phyloP scores from a whole-genome alignment of 2,888 invertebrate genomes.

The Drosophila seclusa region DNA sequence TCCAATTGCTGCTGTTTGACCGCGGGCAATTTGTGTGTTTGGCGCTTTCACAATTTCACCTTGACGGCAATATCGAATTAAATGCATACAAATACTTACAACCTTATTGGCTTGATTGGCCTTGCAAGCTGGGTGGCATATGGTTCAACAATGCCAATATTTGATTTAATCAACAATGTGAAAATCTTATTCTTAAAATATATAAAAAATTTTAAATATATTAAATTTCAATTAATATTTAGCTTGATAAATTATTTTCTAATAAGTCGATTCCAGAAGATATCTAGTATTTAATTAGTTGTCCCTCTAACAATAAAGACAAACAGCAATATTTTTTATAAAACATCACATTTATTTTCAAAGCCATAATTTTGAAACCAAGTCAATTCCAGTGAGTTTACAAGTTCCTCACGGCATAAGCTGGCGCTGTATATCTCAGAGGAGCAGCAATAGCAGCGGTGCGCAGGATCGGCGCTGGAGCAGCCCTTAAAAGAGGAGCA shows the following conservation, averaged over 20 bases:
- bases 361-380: constrained; percentile 20
- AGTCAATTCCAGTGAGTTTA: constrained; percentile 39
- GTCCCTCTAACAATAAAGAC: neutral
- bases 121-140: neutral
- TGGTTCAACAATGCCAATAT: neutral
- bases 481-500: constrained; percentile 47
- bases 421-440: constrained; percentile 66
- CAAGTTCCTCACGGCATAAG: constrained; percentile 67
- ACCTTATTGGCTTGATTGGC: neutral
- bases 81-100: constrained; percentile 19
- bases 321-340: constrained; percentile 1
- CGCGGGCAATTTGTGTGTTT: constrained; percentile 51
- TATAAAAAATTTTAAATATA: neutral
- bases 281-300: neutral
- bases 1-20: constrained; percentile 52
- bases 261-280: neutral
- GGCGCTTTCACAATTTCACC: constrained; percentile 73
- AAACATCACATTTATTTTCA: constrained; percentile 66
- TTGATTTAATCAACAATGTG: neutral
- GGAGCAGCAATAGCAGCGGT: constrained; percentile 48
- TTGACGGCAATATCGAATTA: constrained; percentile 60
- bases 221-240: neutral
- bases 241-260: neutral
- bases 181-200: neutral
- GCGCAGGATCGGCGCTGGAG: constrained; percentile 34